These are phyloP conservation scores for Malurus alboscapulatus DNA, from an alignment of 2,113 vertebrate species.

Conservation along the genomic window DNA sequence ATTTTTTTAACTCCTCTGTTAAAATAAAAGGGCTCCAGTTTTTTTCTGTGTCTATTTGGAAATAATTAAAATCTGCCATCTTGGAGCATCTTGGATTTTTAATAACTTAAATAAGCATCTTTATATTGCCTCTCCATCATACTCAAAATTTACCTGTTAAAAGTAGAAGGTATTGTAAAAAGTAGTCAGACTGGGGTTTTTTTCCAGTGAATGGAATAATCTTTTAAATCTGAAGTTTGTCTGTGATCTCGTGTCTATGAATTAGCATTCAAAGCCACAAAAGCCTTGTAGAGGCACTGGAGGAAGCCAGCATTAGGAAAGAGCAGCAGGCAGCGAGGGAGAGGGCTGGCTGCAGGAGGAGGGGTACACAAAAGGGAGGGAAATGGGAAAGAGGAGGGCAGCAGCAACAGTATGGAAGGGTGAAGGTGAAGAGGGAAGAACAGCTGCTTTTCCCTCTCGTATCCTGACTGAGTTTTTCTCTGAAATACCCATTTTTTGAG, in stretches of 20 bases:
- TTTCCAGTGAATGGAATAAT: neutral
- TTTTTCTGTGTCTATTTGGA: neutral
- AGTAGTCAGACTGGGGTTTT: neutral
- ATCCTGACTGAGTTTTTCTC: neutral
- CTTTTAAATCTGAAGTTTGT: neutral
- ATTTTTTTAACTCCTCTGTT: neutral
- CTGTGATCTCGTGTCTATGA: neutral
- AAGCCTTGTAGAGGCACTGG: neutral
- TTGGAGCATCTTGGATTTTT: neutral
- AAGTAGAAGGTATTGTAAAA: neutral
- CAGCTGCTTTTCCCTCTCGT: neutral
- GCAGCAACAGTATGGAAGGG: conserved; percentile 15
- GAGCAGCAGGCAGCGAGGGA: neutral
- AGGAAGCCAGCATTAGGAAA: neutral
- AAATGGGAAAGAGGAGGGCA: conserved; percentile 13
- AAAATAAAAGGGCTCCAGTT: neutral
- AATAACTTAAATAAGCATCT: neutral
- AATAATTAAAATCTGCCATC: neutral
- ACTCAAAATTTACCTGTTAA: neutral
- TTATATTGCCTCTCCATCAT: neutral
- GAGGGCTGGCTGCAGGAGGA: neutral
- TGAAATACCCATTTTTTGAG: conserved; percentile 51
- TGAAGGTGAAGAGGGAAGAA: conserved; percentile 55
- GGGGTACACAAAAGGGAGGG: neutral
- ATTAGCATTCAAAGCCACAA: conserved; percentile 24